Evolutionary conservation across 1,140 invertebrate species (phyloP).

Genomic region (Diuraphis noxia): DNA sequence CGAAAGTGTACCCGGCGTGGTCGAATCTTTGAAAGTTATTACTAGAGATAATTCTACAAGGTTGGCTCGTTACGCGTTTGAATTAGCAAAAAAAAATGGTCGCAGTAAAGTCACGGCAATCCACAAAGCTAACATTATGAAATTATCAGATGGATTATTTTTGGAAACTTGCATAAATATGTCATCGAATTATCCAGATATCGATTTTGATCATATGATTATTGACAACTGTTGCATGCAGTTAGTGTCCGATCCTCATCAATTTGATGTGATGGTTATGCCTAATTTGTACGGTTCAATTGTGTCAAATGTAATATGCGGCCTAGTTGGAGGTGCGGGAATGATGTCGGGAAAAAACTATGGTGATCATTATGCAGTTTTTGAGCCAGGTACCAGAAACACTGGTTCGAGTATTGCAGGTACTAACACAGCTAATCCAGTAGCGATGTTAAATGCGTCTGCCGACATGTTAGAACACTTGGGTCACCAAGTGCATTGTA

Average conservation of each 20-base stretch:
- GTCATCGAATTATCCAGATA: conserved; percentile 89
- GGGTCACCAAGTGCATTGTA: conserved; percentile 79
- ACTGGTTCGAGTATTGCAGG: conserved; percentile 90
- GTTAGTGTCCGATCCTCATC: conserved; percentile 92
- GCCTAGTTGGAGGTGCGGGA: conserved; percentile 94
- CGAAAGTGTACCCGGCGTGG: conserved; percentile 88
- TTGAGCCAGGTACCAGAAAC: conserved; percentile 92
- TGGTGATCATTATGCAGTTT: conserved; percentile 88
- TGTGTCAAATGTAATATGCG: conserved; percentile 95
- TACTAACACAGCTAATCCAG: conserved; percentile 96
- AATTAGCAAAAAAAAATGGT: conserved; percentile 85
- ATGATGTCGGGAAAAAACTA: conserved; percentile 95
- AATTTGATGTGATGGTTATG: conserved; percentile 98
- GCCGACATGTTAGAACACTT: conserved; percentile 92
- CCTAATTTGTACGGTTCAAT: conserved; percentile 98
- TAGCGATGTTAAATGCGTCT: conserved; percentile 89
- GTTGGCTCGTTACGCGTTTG: conserved; percentile 93
- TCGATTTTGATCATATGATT: conserved; percentile 94
- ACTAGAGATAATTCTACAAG: conserved; percentile 90
- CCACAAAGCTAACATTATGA: conserved; percentile 99
- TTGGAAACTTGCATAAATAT: conserved; percentile 81
- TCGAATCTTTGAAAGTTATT: conserved; percentile 97
- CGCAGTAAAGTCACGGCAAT: conserved; percentile 96
- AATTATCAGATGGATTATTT: conserved; percentile 93
- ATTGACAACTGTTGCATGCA: conserved; percentile 98